Evolutionary conservation across 1,140 invertebrate genomes (phyloP), one percentile per base, ranked within the genome.

Genomic region (Pogonognathellus flavescens): DNA sequence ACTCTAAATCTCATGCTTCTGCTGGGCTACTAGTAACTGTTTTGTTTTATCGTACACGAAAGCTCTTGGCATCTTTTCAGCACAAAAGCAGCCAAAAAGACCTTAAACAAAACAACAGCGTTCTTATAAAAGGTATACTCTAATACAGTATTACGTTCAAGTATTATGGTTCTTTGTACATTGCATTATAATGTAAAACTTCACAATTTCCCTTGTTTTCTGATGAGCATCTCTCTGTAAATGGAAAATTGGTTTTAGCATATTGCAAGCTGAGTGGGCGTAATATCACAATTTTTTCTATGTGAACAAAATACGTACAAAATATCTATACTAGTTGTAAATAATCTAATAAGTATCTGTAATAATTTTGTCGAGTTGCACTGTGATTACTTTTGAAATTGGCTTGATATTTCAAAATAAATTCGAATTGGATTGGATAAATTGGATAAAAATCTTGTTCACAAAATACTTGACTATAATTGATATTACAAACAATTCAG

Each of bases 211-310:
- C 41, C 70, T 76, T 41, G 49, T 41, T 76, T 76, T 76, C 70
- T 76, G 70, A 76, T 76, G 70, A 76, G 25, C 70, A 76, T 76
- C 70, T 50, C 41, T 76, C 70, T 76, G 70, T 76, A 76, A 76
- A 76, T 76, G 70, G 70, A 76, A 49, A 76, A 76, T 76, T 76
- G 70, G 70, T 76, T 76, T 25, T 6, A 31, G 70, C 70, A 76
- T n/a, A 76, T 41, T 41, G 31, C 6, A 6, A 41, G 31, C 6
- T 41, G 2, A 41, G n/a, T n/a, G n/a, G n/a, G n/a, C n/a, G n/a
- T n/a, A n/a, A n/a, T n/a, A n/a, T n/a, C n/a, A n/a, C n/a, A n/a
- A n/a, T n/a, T n/a, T n/a, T n/a, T n/a, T n/a, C n/a, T n/a, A n/a
- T n/a, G n/a, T n/a, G n/a, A n/a, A n/a, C n/a, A n/a, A n/a, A n/a